These are phyloP conservation scores for Clinocottus analis DNA, from an alignment of 2,113 vertebrate genomes.

Conservation along the genomic window DNA sequence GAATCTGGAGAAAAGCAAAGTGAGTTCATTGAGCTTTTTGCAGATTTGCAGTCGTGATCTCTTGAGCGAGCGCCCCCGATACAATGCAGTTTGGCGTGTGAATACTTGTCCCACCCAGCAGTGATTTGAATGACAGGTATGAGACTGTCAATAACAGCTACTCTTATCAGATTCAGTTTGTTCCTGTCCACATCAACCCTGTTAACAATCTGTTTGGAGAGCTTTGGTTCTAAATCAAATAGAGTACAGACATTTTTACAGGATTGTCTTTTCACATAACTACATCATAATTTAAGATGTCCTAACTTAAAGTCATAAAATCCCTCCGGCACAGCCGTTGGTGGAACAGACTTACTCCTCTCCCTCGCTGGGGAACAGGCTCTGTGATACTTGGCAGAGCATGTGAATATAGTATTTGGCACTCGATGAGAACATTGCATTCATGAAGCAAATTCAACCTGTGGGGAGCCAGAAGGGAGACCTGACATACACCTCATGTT, in stretches of 20 bases:
- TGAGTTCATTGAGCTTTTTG: constrained; percentile 1
- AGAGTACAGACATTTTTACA: not conserved
- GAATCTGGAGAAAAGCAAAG: constrained; percentile 3
- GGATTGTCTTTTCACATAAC: not conserved
- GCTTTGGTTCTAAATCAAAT: not conserved
- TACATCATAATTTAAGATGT: constrained; percentile 21
- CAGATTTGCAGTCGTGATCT: constrained; percentile 16
- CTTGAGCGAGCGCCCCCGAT: not conserved
- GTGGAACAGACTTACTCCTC: constrained; percentile 34
- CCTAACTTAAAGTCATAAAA: constrained; percentile 22
- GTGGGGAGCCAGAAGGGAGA: constrained; percentile 25
- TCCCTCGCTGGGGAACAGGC: constrained; percentile 27
- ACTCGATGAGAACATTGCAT: constrained; percentile 58
- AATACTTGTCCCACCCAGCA: constrained; percentile 11
- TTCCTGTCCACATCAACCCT: not conserved
- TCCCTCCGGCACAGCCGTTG: constrained; percentile 15
- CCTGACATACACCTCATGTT: constrained; percentile 46
- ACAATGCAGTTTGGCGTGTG: constrained; percentile 8
- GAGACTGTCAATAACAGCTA: too few species aligned
- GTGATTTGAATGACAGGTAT: constrained; percentile 44
- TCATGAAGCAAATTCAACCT: constrained; percentile 52
- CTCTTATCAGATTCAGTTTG: too few species aligned
- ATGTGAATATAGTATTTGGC: constrained; percentile 59
- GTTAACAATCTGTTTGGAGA: constrained; percentile 1
- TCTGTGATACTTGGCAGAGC: constrained; percentile 69